Base-by-base conservation (phyloP, 92 coral and sea anemone species). In the Palythoa grandis region DNA sequence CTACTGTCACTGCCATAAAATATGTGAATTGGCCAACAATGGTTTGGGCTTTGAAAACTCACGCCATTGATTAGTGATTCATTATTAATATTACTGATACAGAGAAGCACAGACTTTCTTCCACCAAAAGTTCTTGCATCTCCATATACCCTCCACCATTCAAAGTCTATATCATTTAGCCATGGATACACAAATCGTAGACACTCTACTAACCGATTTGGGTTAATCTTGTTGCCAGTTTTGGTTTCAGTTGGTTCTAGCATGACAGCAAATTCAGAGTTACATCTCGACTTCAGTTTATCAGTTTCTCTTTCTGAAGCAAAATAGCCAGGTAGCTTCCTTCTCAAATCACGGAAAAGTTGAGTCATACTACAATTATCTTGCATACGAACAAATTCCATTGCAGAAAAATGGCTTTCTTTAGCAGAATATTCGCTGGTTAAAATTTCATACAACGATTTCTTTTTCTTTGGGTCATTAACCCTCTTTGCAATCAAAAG, bases 241-340 rank as follows among this genome's bases (percentile, higher is more conserved):
- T 77, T 70, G 15, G 86, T 86, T 63, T 56, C 57, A 22, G 63
- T 1, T 43, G 89, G 85, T 66, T 77, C 19, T 84, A 78, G 67
- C 23, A 86, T 48, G 14, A 86, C 86, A 63, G 77, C 85, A 86
- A 86, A 86, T 76, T 86, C 89, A 17, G 74, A 76, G 14, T 54
- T 22, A 15, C 58, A 29, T 29, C 35, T 29, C 1, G 35, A 29
- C 35, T 29, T 29, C 35, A 29, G 35, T 29, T 29, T 29, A 29
- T 29, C 35, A 29, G 35, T 29, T 29, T 29, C 35, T 29, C 35
- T 0, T 29, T 29, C 35, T 29, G 35, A 29, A 29, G 35, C 35
- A 29, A 29, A 29, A 29, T 29, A 29, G 35, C 35, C 35, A 29
- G 35, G 75, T 60, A 82, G 35, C 43, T 40, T 82, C 16, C 74